phyloP scores from a whole-genome alignment of 2,797 vertebrate genomes.

The Dicrostonyx torquatus region DNA sequence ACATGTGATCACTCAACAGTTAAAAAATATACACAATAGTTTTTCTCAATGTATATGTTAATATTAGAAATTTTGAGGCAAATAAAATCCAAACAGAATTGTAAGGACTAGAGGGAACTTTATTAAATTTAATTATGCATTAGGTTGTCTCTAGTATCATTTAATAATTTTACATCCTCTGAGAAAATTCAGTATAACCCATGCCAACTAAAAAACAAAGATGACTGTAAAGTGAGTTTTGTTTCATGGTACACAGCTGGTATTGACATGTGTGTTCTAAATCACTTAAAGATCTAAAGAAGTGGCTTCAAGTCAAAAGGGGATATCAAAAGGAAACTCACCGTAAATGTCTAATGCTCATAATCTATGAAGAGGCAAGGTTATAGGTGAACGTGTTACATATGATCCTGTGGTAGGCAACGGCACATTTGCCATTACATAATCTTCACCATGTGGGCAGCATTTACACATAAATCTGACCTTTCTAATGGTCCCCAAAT shows the following conservation, averaged over 20 bases:
- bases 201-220: not conserved
- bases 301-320: not conserved
- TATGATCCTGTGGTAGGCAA: not conserved
- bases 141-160: not conserved
- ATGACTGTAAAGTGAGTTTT: not conserved
- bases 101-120: no score
- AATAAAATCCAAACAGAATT: no score
- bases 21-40: no score
- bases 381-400: not conserved
- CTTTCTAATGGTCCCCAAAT: slow-evolving; percentile 7
- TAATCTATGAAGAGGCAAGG: not conserved
- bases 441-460: not conserved
- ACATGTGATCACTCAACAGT: no score
- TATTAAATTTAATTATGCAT: not conserved
- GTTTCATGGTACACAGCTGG: not conserved
- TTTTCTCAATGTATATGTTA: no score
- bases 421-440: not conserved
- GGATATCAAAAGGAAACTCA: not conserved
- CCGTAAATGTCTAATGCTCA: not conserved
- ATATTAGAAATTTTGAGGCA: no score
- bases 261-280: not conserved
- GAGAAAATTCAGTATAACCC: not conserved
- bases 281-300: not conserved
- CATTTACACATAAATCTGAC: not conserved
- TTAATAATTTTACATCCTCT: not conserved